phyloP scores from a whole-genome alignment of 2,797 vertebrate genomes.

The Apogon talboti region DNA sequence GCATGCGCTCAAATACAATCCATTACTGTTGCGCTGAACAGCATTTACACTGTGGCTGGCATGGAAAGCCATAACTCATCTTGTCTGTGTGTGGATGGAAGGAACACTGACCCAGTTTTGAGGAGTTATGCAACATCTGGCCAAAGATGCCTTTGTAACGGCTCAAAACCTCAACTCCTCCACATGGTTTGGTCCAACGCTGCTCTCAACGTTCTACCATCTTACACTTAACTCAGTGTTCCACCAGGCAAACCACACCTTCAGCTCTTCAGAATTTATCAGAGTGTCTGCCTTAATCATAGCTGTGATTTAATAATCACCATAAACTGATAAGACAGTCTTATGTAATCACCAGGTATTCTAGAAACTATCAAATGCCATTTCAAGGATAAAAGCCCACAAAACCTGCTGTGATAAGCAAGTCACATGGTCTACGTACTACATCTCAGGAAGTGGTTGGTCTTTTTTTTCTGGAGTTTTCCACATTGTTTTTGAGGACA shows the following conservation, averaged over 20 bases:
- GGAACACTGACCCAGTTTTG: conserved; percentile 67
- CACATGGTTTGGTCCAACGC: conserved; percentile 29
- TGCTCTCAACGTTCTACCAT: conserved; percentile 6
- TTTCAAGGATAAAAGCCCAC: background rate
- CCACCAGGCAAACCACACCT: conserved; percentile 18
- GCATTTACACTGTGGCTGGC: conserved; percentile 27
- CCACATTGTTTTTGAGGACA: background rate
- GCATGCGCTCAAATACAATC: conserved; percentile 17
- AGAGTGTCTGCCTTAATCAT: background rate
- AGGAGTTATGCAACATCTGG: conserved; percentile 75
- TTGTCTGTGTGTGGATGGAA: conserved; percentile 29
- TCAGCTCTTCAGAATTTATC: conserved; percentile 17
- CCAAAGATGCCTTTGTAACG: conserved; percentile 52
- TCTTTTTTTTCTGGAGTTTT: background rate
- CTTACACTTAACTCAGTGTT: background rate
- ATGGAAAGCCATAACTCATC: conserved; percentile 35
- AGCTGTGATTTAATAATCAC: conserved; percentile 16
- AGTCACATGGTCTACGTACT: background rate
- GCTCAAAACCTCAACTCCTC: conserved; percentile 52
- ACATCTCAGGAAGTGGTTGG: background rate
- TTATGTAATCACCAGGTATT: background rate
- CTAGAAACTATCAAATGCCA: background rate
- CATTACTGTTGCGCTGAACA: conserved; percentile 18
- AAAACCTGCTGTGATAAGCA: background rate
- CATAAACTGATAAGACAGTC: conserved; percentile 2